Evolutionary conservation across 2,888 invertebrate species (phyloP), one percentile per base, ranked within the genome.

Genomic region (Drosophila bunnanda): DNA sequence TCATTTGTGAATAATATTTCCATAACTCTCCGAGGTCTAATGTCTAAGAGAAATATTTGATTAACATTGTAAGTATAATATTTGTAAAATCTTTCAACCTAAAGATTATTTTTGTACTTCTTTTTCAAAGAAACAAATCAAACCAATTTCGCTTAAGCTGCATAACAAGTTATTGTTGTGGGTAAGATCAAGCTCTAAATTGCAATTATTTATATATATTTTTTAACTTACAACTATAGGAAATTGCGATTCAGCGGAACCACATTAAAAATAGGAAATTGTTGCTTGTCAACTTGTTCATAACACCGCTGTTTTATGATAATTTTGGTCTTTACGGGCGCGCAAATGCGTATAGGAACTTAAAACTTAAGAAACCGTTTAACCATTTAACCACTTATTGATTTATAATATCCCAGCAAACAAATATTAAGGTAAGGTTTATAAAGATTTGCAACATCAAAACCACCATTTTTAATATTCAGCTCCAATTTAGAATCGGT

Each of bases 401-500:
- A 34, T 20, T 30, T 20, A 15, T 20, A 20, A 32, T 30, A 32
- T 32, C 4, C 28, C 17, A 48, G 30, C 46, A 17, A 30, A 48
- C 17, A 12, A 8, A 13, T 30, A 17, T 30, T 48, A 17, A 13
- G 30, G 4, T 8, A 48, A 17, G 20, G 13, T 9, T 20, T 32
- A 2, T 20, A 22, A 32, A 52, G 32, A 22, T 52, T 34, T 52
- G 34, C 6, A 22, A 15, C 50, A 52, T 10, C 15, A 22, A 10
- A 10, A 22, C 34, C 8, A n/a, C n/a, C n/a, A n/a, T 5, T 15
- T 22, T 50, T 32, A 20, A 20, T 50, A 13, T 34, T 34, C 10
- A 50, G 22, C 50, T 13, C 50, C 50, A 50, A 34, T 50, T 50
- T 15, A 15, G 10, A 50, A 50, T 20, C 13, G 50, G 9, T 15